Base-by-base conservation (phyloP, 2,888 invertebrate genomes). In the Archips xylosteana region DNA sequence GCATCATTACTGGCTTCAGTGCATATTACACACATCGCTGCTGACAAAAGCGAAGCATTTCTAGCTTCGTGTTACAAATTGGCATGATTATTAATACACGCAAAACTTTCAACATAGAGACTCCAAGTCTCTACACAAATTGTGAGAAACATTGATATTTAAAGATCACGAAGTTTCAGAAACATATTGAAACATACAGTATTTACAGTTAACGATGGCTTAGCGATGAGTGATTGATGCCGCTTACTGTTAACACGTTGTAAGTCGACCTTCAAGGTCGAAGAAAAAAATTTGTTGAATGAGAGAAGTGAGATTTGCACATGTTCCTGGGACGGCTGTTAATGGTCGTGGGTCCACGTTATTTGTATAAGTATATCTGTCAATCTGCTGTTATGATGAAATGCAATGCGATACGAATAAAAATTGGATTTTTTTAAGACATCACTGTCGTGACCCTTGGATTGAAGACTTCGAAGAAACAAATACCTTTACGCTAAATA, bases 21-120 rank as follows among this genome's bases (percentile, higher is more conserved):
- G 63, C 63, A 47, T 66, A 71, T 61, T 66, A 36, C 42, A 62
- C 47, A 63, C 57, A 62, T 54, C 62, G 36, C 47, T 70, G 47
- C 45, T 72, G 67, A 68, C 67, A 72, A 62, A 72, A 57, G 54
- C 57, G 34, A 57, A 63, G 62, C 72, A 63, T 63, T 57, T 68
- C 39, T 59, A 47, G 60, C 39, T 60, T 70, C 63, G 45, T 32
- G 54, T 54, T 69, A 51, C 51, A 15, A 57, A 36, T 63, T 57
- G 70, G 59, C 64, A 49, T 59, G 47, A 59, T 45, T 54, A 15
- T 51, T 60, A 42, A 39, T 45, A 36, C 59, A 15, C 36, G 60
- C 32, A 65, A 71, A 39, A 42, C 60, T 23, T 59, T 42, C 13
- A 39, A 71, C 36, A 65, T 63, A 15, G 42, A 60, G 47, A 42